Evolutionary conservation across 1,140 invertebrate species (phyloP).

Genomic region (Phenacoccus solenopsis): DNA sequence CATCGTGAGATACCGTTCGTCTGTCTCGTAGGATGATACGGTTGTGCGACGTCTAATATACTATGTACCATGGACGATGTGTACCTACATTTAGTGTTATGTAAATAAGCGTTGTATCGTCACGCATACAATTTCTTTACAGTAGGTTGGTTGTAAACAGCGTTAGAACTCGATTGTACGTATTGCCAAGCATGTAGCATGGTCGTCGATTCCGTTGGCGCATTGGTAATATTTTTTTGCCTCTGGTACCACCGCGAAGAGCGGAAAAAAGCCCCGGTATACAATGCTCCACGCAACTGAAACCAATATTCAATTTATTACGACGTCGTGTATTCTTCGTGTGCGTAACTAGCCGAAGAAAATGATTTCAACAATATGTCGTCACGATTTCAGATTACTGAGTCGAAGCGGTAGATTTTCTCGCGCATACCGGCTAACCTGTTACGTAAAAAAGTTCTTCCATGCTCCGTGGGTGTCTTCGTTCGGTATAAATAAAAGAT

Average conservation of each 20-base stretch:
- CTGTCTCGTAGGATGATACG: neutral
- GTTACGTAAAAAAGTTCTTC: conserved; percentile 4
- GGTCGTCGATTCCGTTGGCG: no score
- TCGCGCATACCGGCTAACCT: conserved; percentile 6
- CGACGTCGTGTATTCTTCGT: conserved; percentile 10
- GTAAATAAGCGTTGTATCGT: conserved; percentile 12
- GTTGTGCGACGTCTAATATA: neutral
- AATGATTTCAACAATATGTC: conserved; percentile 14
- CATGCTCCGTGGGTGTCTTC: conserved; percentile 9
- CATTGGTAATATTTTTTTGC: neutral
- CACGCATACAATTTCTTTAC: neutral
- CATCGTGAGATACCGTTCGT: conserved; percentile 7
- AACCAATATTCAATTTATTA: conserved; percentile 17
- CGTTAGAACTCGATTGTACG: neutral
- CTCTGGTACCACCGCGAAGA: no score
- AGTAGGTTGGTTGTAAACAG: conserved; percentile 7
- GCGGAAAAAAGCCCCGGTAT: neutral
- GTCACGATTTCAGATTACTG: conserved; percentile 11
- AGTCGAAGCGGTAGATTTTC: conserved; percentile 10
- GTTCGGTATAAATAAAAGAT: neutral
- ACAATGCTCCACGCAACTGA: neutral
- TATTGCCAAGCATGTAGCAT: neutral
- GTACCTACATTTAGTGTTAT: no score
- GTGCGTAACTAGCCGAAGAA: neutral
- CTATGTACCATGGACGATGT: neutral